Evolutionary conservation across 2,888 invertebrate species (phyloP).

Genomic region (Ypsolopha sequella): DNA sequence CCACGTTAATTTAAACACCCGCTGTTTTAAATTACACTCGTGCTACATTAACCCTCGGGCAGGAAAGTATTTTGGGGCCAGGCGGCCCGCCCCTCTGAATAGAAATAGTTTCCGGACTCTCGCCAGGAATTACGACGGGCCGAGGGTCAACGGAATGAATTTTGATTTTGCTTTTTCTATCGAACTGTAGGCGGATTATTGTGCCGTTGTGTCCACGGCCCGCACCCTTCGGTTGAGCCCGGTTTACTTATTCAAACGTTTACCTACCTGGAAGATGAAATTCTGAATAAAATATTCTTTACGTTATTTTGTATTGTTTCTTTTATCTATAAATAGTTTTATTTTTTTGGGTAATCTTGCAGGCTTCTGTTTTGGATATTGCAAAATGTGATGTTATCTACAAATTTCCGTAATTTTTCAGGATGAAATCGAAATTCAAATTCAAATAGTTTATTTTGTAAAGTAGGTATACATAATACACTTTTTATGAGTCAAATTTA

Average conservation of each 20-base stretch:
- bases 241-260: conserved; percentile 40
- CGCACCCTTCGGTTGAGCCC: conserved; percentile 1
- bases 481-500: too few relatives aligned
- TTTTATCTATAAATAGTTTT: too few relatives aligned
- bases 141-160: conserved; percentile 58
- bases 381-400: too few relatives aligned
- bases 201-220: conserved; percentile 26
- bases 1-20: conserved; percentile 27
- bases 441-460: too few relatives aligned
- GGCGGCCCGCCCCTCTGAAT: conserved; percentile 39
- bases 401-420: too few relatives aligned
- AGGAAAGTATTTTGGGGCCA: conserved; percentile 40
- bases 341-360: too few relatives aligned
- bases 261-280: conserved; percentile 20
- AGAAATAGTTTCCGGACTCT: conserved; percentile 55
- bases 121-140: conserved; percentile 41
- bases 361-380: too few relatives aligned
- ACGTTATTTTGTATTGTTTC: too few relatives aligned
- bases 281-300: conserved; percentile 10
- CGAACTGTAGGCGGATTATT: conserved; percentile 34
- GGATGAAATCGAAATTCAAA: too few relatives aligned
- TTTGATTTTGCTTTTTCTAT: conserved; percentile 61
- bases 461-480: too few relatives aligned
- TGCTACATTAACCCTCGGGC: conserved; percentile 15
- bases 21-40: conserved; percentile 37